Percentiles rank a stretch among this genome's conserved stretches.
These are phyloP conservation scores for Sinodicranocentrus sp. DNA, from an alignment of 2,888 invertebrate genomes.

Conservation along the genomic window DNA sequence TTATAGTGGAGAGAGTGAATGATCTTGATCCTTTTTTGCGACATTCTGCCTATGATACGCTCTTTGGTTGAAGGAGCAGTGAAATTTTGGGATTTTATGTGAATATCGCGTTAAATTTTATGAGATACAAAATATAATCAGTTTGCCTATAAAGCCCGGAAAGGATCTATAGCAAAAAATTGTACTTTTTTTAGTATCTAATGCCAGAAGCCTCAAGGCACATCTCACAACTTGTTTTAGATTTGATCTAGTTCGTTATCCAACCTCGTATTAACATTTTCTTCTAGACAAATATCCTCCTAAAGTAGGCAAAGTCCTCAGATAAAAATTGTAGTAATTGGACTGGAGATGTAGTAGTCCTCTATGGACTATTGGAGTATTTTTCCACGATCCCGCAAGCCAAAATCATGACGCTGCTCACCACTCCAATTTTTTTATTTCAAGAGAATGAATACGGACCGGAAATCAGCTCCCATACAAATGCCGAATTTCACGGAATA, in stretches of 20 bases:
- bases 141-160: neutral
- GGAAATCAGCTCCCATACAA: constrained; percentile 12
- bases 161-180: neutral
- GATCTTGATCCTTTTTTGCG: constrained; percentile 11
- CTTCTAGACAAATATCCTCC: neutral
- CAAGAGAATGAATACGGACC: neutral
- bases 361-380: too few relatives aligned
- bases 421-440: too few relatives aligned
- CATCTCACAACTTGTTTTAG: too few relatives aligned
- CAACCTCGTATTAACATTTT: too few relatives aligned
- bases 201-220: too few relatives aligned
- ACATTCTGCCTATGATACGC: neutral
- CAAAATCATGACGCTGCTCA: too few relatives aligned
- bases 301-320: too few relatives aligned
- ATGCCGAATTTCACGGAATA: constrained; percentile 41
- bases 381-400: too few relatives aligned
- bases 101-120: constrained; percentile 16
- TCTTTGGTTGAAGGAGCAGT: neutral
- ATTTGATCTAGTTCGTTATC: too few relatives aligned
- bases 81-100: constrained; percentile 3
- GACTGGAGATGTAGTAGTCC: too few relatives aligned
- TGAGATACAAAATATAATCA: constrained; percentile 13
- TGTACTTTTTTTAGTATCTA: neutral
- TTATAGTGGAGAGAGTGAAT: neutral
- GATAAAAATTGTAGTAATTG: too few relatives aligned